phyloP scores from a whole-genome alignment of 1,140 invertebrate species.

The Drosophila willistoni region DNA sequence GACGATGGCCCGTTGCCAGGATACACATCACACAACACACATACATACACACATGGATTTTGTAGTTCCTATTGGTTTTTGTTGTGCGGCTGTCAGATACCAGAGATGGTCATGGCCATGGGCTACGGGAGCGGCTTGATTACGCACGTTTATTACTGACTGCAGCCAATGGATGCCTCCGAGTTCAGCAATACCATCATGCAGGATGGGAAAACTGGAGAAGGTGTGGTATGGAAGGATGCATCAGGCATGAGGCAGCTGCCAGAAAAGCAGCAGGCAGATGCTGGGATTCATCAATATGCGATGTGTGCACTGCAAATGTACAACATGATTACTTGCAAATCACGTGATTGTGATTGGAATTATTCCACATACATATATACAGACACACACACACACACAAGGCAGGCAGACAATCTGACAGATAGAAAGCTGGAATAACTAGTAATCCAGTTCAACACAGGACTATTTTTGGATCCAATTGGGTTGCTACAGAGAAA shows the following conservation, averaged over 20 bases:
- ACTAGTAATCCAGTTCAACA: not conserved
- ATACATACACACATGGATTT: slow-evolving; percentile 36
- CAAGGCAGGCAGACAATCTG: not conserved
- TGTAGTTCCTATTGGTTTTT: slow-evolving; percentile 43
- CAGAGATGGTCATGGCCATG: slow-evolving; percentile 15
- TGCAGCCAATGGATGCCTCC: slow-evolving; percentile 36
- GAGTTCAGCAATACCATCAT: not conserved
- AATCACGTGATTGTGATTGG: slow-evolving; percentile 74
- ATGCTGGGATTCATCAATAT: slow-evolving; percentile 62
- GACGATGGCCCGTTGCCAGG: slow-evolving; percentile 1
- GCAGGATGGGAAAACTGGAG: too few relatives aligned
- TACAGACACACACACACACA: slow-evolving; percentile 24
- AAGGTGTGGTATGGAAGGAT: not conserved
- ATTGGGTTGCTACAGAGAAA: not conserved
- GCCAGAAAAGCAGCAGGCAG: not conserved
- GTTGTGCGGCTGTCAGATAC: slow-evolving; percentile 49
- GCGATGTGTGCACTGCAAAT: slow-evolving; percentile 65
- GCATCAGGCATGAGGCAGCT: not conserved
- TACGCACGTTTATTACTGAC: slow-evolving; percentile 75
- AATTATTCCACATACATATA: slow-evolving; percentile 58
- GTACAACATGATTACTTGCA: slow-evolving; percentile 80
- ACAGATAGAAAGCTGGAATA: not conserved
- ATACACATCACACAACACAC: slow-evolving; percentile 33
- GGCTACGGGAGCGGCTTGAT: slow-evolving; percentile 53
- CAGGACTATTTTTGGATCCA: not conserved